A percentile compares a stretch with the other conserved stretches of the same genome.
phyloP scores from a whole-genome alignment of 2,797 vertebrate genomes.

The Pseudomugil gertrudae region DNA sequence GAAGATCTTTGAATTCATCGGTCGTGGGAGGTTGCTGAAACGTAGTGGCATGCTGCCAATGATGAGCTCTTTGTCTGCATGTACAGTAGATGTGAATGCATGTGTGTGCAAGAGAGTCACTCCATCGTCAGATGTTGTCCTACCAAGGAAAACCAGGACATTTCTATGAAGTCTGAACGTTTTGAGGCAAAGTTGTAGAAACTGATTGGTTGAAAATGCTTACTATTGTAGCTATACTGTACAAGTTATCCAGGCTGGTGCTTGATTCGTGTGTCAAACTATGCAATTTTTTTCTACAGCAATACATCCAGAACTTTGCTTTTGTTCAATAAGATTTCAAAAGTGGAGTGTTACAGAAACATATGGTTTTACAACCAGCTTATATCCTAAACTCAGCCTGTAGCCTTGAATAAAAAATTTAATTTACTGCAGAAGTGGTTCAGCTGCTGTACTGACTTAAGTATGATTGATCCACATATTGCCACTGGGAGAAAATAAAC shows the following conservation, averaged over 20 bases:
- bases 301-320: conserved; percentile 11
- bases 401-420: conserved; percentile 74
- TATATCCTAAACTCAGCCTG: conserved; percentile 40
- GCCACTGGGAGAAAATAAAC: conserved; percentile 49
- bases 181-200: conserved; percentile 39
- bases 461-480: conserved; percentile 69
- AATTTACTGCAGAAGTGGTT: conserved; percentile 51
- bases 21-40: conserved; percentile 53
- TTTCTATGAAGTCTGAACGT: conserved; percentile 31
- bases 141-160: conserved; percentile 43
- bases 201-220: conserved; percentile 37
- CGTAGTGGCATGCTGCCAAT: conserved; percentile 54
- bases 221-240: conserved; percentile 12
- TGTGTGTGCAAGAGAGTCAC: conserved; percentile 11
- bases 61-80: conserved; percentile 42
- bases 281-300: conserved; percentile 20
- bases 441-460: conserved; percentile 68
- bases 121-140: conserved; percentile 37
- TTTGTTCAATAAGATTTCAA: conserved; percentile 29
- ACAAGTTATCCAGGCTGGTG: conserved; percentile 18
- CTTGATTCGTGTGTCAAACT: conserved; percentile 19
- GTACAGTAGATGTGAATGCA: conserved; percentile 17
- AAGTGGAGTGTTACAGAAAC: conserved; percentile 6
- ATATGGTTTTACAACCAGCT: conserved; percentile 12
- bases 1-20: conserved; percentile 55